Evolutionary conservation across 1,140 invertebrate genomes (phyloP).

Genomic region (Sarcophaga peregrina): DNA sequence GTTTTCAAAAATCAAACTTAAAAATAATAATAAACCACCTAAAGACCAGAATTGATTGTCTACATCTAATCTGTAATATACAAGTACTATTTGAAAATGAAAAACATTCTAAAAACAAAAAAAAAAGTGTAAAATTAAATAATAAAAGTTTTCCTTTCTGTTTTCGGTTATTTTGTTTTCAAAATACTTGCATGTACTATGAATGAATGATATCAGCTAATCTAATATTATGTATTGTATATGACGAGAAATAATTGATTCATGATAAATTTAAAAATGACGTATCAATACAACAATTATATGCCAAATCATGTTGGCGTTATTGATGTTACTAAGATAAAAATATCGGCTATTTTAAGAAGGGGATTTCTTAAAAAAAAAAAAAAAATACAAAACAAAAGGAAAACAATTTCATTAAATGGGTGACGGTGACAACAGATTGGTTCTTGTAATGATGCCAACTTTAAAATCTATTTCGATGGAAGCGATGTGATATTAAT

Average conservation of each 20-base stretch:
- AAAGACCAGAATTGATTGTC: no score
- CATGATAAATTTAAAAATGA: conserved; percentile 16
- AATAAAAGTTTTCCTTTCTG: background rate
- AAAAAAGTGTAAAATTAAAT: background rate
- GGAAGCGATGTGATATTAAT: no score
- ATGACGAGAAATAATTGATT: background rate
- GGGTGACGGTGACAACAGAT: background rate
- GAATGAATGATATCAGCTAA: background rate
- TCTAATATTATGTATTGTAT: no score
- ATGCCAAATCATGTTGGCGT: background rate
- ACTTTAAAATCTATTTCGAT: background rate
- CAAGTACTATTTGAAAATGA: background rate
- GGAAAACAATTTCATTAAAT: background rate
- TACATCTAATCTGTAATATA: no score
- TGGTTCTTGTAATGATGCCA: background rate
- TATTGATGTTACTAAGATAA: background rate
- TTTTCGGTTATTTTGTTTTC: background rate
- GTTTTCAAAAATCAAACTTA: no score
- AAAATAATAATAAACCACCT: no score
- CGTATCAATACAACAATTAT: background rate
- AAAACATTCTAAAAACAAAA: background rate
- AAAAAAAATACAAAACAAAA: background rate
- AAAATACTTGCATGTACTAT: background rate
- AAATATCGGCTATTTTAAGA: background rate
- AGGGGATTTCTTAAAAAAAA: background rate